Evolutionary conservation across 2,797 vertebrate species (phyloP).

Genomic region (Phoebastria nigripes): DNA sequence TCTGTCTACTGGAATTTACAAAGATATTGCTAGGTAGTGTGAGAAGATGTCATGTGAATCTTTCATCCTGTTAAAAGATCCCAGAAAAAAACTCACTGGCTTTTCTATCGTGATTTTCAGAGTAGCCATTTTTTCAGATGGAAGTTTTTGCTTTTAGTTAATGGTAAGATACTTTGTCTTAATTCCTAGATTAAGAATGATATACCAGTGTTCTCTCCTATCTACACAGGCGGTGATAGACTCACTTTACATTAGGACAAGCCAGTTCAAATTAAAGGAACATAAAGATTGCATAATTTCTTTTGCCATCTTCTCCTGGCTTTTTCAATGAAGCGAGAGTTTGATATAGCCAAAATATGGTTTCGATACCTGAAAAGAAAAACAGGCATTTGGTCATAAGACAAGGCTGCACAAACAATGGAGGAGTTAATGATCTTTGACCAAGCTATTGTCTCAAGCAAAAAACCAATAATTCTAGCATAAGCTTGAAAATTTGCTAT

Average conservation of each 20-base stretch:
- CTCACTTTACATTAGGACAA: background rate
- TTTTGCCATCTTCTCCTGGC: background rate
- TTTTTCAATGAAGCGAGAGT: background rate
- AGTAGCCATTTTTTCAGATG: background rate
- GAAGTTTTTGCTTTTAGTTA: background rate
- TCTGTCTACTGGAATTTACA: background rate
- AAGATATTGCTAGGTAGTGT: background rate
- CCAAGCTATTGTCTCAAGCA: background rate
- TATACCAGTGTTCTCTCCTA: background rate
- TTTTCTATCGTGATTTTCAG: background rate
- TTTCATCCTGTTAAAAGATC: background rate
- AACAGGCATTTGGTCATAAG: background rate
- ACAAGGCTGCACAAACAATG: background rate
- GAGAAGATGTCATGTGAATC: background rate
- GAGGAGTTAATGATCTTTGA: background rate
- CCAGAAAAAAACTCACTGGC: background rate
- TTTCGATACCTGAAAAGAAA: background rate
- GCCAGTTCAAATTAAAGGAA: background rate
- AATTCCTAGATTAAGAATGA: background rate
- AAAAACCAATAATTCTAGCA: rapidly evolving
- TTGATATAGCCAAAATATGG: background rate
- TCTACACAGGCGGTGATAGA: background rate
- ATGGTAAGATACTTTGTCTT: background rate
- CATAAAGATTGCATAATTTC: background rate
- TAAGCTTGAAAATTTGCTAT: background rate